A percentile compares a stretch with the other conserved stretches of the same genome.
phyloP scores from a whole-genome alignment of 2,113 vertebrate species.

The Pomatostomus ruficeps region DNA sequence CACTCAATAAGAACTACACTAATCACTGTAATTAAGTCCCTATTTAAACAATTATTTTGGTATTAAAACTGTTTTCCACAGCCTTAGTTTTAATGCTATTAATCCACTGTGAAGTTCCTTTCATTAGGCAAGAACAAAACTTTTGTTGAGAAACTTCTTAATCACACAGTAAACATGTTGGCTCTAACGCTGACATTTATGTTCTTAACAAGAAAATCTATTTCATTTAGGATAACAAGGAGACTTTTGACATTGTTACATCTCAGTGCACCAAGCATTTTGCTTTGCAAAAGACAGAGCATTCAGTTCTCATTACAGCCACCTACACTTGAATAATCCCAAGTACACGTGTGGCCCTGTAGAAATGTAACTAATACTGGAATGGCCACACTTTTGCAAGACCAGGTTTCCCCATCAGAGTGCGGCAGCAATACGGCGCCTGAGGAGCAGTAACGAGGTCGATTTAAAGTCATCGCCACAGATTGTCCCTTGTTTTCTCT shows the following conservation, averaged over 20 bases:
- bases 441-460: background rate
- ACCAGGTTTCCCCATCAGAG: background rate
- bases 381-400: background rate
- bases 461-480: background rate
- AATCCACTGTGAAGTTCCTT: background rate
- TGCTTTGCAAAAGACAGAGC: background rate
- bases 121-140: conserved; percentile 22
- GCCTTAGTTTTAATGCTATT: background rate
- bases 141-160: conserved; percentile 42
- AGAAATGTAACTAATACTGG: background rate
- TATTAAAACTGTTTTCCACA: conserved; percentile 37
- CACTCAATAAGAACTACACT: conserved; percentile 21
- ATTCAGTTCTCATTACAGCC: background rate
- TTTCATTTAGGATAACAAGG: background rate
- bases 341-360: rapidly evolving
- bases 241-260: background rate
- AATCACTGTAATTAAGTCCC: conserved; percentile 30
- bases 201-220: conserved; percentile 27
- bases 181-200: background rate
- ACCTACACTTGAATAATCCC: background rate
- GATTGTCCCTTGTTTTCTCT: background rate
- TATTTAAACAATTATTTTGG: conserved; percentile 49
- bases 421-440: background rate
- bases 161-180: background rate
- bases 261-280: background rate